Conservation (phyloP, 2,888 invertebrate genomes). For the Tetrapedia diversipes region DNA sequence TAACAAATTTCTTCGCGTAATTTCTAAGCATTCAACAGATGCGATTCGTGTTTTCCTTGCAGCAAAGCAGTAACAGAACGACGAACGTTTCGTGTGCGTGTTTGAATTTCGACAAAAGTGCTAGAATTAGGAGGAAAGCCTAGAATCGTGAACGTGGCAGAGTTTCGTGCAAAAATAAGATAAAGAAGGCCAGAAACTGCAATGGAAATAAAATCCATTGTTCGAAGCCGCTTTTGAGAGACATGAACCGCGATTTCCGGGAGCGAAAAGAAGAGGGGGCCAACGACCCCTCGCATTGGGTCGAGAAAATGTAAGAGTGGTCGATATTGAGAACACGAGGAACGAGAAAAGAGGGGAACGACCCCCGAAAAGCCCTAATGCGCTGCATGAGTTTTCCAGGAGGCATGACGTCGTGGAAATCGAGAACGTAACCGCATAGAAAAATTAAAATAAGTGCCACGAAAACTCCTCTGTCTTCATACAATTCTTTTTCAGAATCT, state of each 20-base stretch:
- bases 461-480: too few species aligned
- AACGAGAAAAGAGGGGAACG: slow-evolving; percentile 62
- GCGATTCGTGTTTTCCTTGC: neutral
- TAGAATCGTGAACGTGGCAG: slow-evolving; percentile 22
- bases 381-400: slow-evolving; percentile 65
- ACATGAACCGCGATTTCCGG: slow-evolving; percentile 68
- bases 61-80: neutral
- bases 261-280: slow-evolving; percentile 55
- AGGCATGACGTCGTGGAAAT: slow-evolving; percentile 49
- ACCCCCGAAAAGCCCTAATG: slow-evolving; percentile 64
- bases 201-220: slow-evolving; percentile 64
- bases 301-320: slow-evolving; percentile 68
- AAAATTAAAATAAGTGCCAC: neutral
- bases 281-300: slow-evolving; percentile 69
- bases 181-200: slow-evolving; percentile 41
- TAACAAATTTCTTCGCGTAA: too few species aligned
- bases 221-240: slow-evolving; percentile 55
- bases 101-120: neutral
- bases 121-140: slow-evolving; percentile 12
- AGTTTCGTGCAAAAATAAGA: slow-evolving; percentile 32
- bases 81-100: neutral
- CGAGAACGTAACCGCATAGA: slow-evolving; percentile 24
- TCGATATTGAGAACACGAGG: slow-evolving; percentile 67
- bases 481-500: neutral
- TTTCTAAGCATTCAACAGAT: too few species aligned